Evolutionary conservation across 2,797 vertebrate genomes (phyloP), one percentile per base, ranked within the genome.

Genomic region (Falco peregrinus): DNA sequence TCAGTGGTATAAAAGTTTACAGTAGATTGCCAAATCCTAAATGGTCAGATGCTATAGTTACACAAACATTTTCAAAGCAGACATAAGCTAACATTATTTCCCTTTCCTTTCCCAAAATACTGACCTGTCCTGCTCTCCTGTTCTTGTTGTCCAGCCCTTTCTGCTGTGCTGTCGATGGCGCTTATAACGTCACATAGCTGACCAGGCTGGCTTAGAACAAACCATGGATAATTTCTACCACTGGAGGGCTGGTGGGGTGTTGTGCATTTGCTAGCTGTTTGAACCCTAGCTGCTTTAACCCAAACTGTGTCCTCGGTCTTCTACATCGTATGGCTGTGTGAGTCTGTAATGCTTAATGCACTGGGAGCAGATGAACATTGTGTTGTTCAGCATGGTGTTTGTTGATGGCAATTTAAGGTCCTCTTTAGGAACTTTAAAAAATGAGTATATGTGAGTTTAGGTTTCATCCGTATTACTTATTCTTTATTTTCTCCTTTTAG

Each of bases 271-370:
- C 10, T 59, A 13, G 10, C 22, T 73, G 11, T 20, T 70, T 84
- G 35, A 65, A 37, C 33, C 39, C 45, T 29, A 28, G 13, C 37
- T 75, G 37, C 17, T 73, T 56, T 63, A 84, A 64, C 47, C 19
- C 31, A 50, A 20, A 6, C 19, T 45, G 0, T n/a, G 1, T 43
- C 21, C 4, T 24, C 20, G 16, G 14, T 35, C 4, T n/a, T 16
- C 13, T 53, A 76, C 6, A 13, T 20, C 13, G 5, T 29, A 2
- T 12, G 4, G 15, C 28, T 53, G 8, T 37, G 1, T 39, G 71
- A 21, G 11, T 33, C 56, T 69, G 13, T 22, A 41, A 24, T 25
- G 21, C 5, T 17, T 33, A 35, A 67, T 28, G 56, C 53, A 8
- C 5, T 41, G 41, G 50, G 33, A 61, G 50, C 59, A 26, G 67